Evolutionary conservation across 2,888 invertebrate species (phyloP).

Genomic region (Anagyrus pseudococci): DNA sequence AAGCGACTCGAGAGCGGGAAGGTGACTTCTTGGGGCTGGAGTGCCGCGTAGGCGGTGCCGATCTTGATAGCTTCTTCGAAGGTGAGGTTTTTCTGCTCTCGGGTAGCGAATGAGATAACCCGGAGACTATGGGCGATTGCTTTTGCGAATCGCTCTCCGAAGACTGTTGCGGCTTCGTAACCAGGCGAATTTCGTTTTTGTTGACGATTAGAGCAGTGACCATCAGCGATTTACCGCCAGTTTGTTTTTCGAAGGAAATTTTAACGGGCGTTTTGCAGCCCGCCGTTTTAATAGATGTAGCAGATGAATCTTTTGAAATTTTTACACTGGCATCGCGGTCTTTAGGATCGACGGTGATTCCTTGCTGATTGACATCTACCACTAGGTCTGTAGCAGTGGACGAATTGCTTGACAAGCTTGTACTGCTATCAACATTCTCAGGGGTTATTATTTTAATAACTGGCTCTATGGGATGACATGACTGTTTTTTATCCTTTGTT

Average conservation of each 20-base stretch:
- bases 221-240: conserved; percentile 42
- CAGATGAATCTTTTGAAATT: conserved; percentile 9
- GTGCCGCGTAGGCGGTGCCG: conserved; percentile 43
- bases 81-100: conserved; percentile 45
- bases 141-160: background rate
- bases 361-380: conserved; percentile 49
- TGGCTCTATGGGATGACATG: conserved; percentile 44
- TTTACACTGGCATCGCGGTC: conserved; percentile 1
- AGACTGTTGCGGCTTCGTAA: background rate
- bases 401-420: conserved; percentile 38
- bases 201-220: conserved; percentile 48
- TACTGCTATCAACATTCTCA: conserved; percentile 43
- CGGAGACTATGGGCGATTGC: conserved; percentile 35
- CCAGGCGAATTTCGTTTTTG: conserved; percentile 40
- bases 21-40: conserved; percentile 43
- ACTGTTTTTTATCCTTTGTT: conserved; percentile 36
- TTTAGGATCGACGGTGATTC: conserved; percentile 41
- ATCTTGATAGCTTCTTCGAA: conserved; percentile 43
- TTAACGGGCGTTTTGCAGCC: conserved; percentile 22
- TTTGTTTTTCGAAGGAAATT: conserved; percentile 32
- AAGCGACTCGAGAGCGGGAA: conserved; percentile 4
- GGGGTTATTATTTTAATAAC: conserved; percentile 49
- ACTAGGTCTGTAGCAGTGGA: conserved; percentile 47
- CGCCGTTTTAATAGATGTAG: background rate
- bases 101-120: conserved; percentile 43